These are phyloP conservation scores for Thalassoma bifasciatum DNA, from an alignment of 2,113 vertebrate species.

Conservation along the genomic window DNA sequence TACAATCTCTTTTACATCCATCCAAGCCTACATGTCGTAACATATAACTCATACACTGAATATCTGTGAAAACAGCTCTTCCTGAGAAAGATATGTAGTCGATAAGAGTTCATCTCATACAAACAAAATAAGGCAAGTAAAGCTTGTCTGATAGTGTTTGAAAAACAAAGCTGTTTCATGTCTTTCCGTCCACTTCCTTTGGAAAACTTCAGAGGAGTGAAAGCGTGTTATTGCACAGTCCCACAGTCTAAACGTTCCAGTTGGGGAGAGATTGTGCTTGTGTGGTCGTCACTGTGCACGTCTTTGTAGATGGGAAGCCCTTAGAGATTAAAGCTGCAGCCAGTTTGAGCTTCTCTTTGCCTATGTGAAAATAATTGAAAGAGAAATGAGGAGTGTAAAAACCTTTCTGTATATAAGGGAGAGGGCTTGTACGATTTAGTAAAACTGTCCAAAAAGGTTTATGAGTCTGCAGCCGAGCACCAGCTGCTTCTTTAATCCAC, in stretches of 20 bases:
- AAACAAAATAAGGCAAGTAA: conserved; percentile 94
- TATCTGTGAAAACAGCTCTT: conserved; percentile 85
- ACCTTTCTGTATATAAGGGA: conserved; percentile 7
- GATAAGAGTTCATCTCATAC: conserved; percentile 84
- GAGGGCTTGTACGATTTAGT: conserved; percentile 14
- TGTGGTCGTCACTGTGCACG: conserved; percentile 44
- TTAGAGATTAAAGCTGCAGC: conserved; percentile 60
- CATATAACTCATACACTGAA: conserved; percentile 46
- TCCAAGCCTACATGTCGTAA: conserved; percentile 57
- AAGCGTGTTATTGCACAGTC: conserved; percentile 80
- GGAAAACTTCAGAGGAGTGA: conserved; percentile 48
- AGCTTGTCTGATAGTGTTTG: conserved; percentile 79
- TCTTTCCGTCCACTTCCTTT: conserved; percentile 38
- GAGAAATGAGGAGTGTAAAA: conserved; percentile 33
- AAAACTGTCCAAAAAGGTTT: conserved; percentile 37
- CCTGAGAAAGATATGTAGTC: conserved; percentile 92
- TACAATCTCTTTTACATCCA: conserved; percentile 50
- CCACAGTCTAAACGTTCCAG: conserved; percentile 69
- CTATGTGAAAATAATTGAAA: conserved; percentile 31
- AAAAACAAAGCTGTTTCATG: conserved; percentile 5
- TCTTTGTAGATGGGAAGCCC: conserved; percentile 68
- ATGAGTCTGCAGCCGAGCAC: conserved; percentile 24
- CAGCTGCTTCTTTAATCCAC: conserved; percentile 25
- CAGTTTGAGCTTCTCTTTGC: conserved; percentile 23
- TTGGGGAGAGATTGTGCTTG: conserved; percentile 64